phyloP scores from a whole-genome alignment of 1,140 invertebrate species.

The Macrobrachium nipponense region DNA sequence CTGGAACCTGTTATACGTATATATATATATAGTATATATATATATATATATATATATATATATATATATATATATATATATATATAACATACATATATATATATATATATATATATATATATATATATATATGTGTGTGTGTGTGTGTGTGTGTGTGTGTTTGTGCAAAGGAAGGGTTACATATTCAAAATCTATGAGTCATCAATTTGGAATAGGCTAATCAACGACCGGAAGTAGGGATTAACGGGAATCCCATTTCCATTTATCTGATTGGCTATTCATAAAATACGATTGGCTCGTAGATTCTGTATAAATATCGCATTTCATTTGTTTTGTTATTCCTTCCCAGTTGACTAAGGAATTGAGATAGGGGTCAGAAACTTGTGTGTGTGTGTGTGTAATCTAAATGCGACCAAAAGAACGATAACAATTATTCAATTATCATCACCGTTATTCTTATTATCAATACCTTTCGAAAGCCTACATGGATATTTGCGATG shows the following conservation, averaged over 20 bases:
- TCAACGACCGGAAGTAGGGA: neutral
- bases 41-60: slow-evolving; percentile 31
- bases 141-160: no score
- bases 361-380: neutral
- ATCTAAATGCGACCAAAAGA: no score
- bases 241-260: neutral
- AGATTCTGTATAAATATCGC: neutral
- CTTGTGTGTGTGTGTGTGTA: slow-evolving; percentile 27
- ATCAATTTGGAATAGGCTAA: no score
- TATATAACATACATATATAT: slow-evolving; percentile 27
- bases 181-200: no score
- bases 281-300: neutral
- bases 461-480: no score
- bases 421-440: no score
- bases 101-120: slow-evolving; percentile 18
- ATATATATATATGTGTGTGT: neutral
- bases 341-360: neutral
- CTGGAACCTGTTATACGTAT: neutral
- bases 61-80: slow-evolving; percentile 14
- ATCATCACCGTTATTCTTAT: no score
- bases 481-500: no score
- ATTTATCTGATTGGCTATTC: neutral
- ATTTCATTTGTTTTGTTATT: neutral
- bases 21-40: slow-evolving; percentile 38
- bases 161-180: no score